Base-by-base conservation (phyloP, 2,888 invertebrate genomes). In the Steinernema hermaphroditum region DNA sequence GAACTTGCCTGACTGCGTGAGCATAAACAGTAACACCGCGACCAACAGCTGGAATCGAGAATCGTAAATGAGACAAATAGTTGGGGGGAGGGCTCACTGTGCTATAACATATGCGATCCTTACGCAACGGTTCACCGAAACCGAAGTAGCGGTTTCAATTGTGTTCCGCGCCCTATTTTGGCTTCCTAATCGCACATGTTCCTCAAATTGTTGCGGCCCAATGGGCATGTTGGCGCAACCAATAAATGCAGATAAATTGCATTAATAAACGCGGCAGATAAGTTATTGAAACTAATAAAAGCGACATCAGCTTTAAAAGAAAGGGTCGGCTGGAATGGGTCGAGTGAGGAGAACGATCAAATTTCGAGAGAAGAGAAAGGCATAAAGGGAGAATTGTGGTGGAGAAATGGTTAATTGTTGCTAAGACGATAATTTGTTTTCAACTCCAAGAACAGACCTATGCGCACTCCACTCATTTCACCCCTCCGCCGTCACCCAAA, bases 351-450 rank as follows among this genome's bases (percentile, higher is more conserved):
- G 37, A 4, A 37, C 12, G 37, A 37, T 37, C 6, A 37, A 37
- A 37, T 37, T 37, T 12, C 37, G 12, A 37, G 12, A 4, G 37
- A 37, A 16, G 62, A 24, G 32, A 62, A 62, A 29, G 12, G 29
- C 29, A 29, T 8, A 32, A 62, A 62, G 32, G 9, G 29, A 16
- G 46, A n/a, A 46, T 46, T 46, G n/a, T 34, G 62, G 22, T 9
- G 4, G 29, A 14, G 19, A 32, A 9, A 29, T 32, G 62, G 27
- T 62, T 62, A 62, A 62, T 62, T 62, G 62, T 62, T 6, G 32
- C 62, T 62, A 62, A 62, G 62, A 62, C 62, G 62, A 62, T 62
- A 62, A 62, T 62, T 62, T 62, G 62, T 62, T 32, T 62, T 62
- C 29, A 32, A 16, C 54, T 2, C 19, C 54, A 4, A 27, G 12